phyloP scores from a whole-genome alignment of 2,888 invertebrate genomes.

The Polyommatus iphigenia region DNA sequence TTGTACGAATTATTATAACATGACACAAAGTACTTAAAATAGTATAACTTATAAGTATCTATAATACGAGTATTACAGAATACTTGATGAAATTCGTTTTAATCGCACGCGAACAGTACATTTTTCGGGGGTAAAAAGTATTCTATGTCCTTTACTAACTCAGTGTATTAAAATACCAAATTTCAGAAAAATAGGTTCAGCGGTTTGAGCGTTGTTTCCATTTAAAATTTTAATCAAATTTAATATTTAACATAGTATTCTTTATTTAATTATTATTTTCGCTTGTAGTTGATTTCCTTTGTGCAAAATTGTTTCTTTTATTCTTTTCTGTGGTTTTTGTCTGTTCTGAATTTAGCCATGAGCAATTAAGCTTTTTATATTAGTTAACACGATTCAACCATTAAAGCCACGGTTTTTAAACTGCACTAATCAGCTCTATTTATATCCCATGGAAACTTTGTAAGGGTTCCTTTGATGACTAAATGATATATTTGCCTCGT shows the following conservation, averaged over 20 bases:
- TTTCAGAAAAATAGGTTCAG: too few species aligned
- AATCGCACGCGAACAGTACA: too few species aligned
- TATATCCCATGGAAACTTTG: neutral
- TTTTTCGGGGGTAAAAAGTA: too few species aligned
- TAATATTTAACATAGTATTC: neutral
- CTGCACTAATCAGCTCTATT: neutral
- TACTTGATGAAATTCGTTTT: too few species aligned
- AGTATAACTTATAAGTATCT: too few species aligned
- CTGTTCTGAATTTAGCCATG: neutral
- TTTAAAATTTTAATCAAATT: neutral
- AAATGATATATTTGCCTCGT: neutral
- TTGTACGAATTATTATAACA: neutral
- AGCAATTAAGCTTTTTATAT: constrained; percentile 17
- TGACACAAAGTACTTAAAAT: neutral
- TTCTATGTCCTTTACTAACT: too few species aligned
- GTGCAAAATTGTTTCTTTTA: constrained; percentile 3
- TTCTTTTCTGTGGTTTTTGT: constrained; percentile 7
- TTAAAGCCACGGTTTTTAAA: neutral
- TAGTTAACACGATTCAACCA: constrained; percentile 8
- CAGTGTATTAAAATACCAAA: too few species aligned
- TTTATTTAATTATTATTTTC: neutral
- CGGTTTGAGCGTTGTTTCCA: too few species aligned
- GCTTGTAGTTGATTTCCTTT: neutral
- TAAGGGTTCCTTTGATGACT: neutral
- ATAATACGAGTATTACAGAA: too few species aligned